Evolutionary conservation across 2,888 invertebrate genomes (phyloP).

Genomic region (Epirrhoe tristata): DNA sequence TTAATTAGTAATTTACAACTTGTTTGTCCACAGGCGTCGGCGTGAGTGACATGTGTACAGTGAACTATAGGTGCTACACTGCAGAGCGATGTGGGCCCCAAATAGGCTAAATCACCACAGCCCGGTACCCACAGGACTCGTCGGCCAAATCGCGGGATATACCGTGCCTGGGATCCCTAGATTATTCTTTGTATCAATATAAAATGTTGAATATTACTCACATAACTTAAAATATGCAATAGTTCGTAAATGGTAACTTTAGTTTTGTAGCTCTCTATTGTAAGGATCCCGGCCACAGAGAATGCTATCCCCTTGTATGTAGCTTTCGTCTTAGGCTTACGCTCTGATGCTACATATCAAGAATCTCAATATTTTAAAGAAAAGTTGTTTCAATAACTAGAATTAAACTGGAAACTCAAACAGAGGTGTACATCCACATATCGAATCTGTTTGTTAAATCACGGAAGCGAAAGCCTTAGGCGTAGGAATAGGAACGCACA

Average conservation of each 20-base stretch:
- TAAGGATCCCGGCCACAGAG: constrained; percentile 24
- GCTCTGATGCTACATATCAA: constrained; percentile 77
- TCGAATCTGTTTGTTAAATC: constrained; percentile 36
- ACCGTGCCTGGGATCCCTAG: constrained; percentile 25
- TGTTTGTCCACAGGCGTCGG: constrained; percentile 47
- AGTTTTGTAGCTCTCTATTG: constrained; percentile 40
- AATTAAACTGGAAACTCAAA: constrained; percentile 29
- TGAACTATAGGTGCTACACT: constrained; percentile 78
- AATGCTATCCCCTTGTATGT: constrained; percentile 47
- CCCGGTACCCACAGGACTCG: constrained; percentile 29
- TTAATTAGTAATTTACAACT: not conserved
- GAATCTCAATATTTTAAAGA: constrained; percentile 70
- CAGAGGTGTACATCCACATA: constrained; percentile 37
- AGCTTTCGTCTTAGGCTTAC: constrained; percentile 71
- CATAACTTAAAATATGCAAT: constrained; percentile 25
- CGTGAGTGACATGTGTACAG: constrained; percentile 71
- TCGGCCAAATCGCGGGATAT: constrained; percentile 38
- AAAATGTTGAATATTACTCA: constrained; percentile 26
- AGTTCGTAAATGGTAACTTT: constrained; percentile 26
- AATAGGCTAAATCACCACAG: constrained; percentile 16
- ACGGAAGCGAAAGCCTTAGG: constrained; percentile 63
- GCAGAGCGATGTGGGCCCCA: constrained; percentile 56
- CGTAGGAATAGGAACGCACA: constrained; percentile 60
- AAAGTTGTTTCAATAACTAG: constrained; percentile 47
- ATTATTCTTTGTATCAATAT: constrained; percentile 27